Percentiles rank a stretch among this genome's conserved stretches.
Conservation (phyloP, 2,888 invertebrate genomes). For the Eumerus sabulonum region DNA sequence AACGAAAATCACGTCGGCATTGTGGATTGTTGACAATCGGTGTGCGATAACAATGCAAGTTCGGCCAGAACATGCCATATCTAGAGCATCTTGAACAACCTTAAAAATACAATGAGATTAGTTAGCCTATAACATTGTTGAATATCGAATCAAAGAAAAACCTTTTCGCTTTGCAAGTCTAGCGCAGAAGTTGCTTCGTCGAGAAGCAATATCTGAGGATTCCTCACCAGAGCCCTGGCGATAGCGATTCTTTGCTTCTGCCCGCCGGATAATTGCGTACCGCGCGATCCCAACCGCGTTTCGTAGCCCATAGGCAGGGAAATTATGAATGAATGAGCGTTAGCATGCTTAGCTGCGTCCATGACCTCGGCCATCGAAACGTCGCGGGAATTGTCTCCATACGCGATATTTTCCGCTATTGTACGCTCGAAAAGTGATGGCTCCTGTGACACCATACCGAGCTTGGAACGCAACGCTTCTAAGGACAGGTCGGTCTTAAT, state of each 20-base stretch:
- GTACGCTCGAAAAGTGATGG: constrained; percentile 90
- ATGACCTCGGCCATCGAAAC: constrained; percentile 87
- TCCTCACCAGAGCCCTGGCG: constrained; percentile 87
- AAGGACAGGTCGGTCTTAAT: constrained; percentile 83
- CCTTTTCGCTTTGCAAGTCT: constrained; percentile 87
- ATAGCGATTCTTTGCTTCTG: constrained; percentile 94
- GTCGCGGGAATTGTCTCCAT: constrained; percentile 87
- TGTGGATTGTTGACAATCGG: constrained; percentile 89
- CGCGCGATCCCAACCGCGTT: constrained; percentile 87
- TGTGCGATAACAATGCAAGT: constrained; percentile 94
- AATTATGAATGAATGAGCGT: constrained; percentile 88
- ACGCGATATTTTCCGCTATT: constrained; percentile 92
- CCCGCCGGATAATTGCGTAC: constrained; percentile 89
- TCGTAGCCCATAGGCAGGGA: constrained; percentile 88
- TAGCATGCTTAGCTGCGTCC: constrained; percentile 86
- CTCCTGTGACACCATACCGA: constrained; percentile 92
- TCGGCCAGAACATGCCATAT: constrained; percentile 88
- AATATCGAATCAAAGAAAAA: constrained; percentile 73
- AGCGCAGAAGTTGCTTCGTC: constrained; percentile 91
- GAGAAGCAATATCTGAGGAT: constrained; percentile 85
- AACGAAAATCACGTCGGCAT: constrained; percentile 92
- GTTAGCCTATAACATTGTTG: neutral
- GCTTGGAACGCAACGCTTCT: constrained; percentile 84
- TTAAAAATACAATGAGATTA: too few relatives aligned
- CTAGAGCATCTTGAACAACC: constrained; percentile 91